Evolutionary conservation across 2,113 vertebrate species (phyloP).

Genomic region (Montifringilla adamsi): DNA sequence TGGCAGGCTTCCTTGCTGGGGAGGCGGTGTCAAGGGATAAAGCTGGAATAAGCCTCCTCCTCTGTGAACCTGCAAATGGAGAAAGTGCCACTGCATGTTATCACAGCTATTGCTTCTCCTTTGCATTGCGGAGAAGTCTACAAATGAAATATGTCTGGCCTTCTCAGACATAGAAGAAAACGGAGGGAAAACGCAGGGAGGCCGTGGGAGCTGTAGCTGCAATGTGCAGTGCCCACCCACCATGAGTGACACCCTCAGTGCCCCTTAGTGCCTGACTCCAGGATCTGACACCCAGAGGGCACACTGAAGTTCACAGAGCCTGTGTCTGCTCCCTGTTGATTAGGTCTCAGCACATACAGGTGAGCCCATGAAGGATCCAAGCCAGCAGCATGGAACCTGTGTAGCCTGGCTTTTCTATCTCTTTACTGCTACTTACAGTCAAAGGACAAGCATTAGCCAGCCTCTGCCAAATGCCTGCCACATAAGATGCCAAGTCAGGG

Average conservation of each 20-base stretch:
- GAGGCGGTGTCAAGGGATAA: slow-evolving; percentile 86
- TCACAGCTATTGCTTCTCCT: neutral
- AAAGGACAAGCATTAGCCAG: neutral
- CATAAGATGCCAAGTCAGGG: neutral
- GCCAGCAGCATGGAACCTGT: neutral
- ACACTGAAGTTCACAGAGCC: neutral
- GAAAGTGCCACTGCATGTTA: neutral
- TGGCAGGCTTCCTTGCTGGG: slow-evolving; percentile 83
- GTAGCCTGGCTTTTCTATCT: neutral
- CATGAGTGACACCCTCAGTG: neutral
- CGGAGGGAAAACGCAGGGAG: neutral
- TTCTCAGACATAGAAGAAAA: neutral
- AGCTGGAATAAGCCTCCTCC: slow-evolving; percentile 88
- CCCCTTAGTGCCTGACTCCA: neutral
- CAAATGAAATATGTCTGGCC: neutral
- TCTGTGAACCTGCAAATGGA: slow-evolving; percentile 83
- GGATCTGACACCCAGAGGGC: neutral
- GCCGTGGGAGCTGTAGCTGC: neutral
- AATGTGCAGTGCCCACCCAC: neutral
- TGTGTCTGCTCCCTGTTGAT: neutral
- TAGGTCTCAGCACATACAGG: neutral
- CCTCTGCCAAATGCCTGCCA: neutral
- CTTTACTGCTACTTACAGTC: neutral
- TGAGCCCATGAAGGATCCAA: neutral
- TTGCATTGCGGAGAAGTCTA: neutral